These are phyloP conservation scores for Empis livida DNA, from an alignment of 2,888 invertebrate species.

Conservation along the genomic window DNA sequence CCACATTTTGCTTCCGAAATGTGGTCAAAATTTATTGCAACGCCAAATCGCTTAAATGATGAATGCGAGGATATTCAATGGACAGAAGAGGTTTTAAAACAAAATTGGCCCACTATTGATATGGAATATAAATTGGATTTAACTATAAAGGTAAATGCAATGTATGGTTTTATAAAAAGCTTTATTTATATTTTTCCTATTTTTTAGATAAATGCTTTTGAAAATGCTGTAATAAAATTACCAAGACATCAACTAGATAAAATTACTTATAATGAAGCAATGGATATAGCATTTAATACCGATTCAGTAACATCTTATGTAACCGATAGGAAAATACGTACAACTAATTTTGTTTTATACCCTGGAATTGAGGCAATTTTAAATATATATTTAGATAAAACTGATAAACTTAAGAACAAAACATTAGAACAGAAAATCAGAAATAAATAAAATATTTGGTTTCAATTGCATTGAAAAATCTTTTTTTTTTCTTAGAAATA, in stretches of 20 bases:
- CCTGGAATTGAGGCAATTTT: no score
- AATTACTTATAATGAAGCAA: slow-evolving; percentile 40
- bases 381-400: no score
- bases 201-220: slow-evolving; percentile 39
- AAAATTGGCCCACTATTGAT: slow-evolving; percentile 68
- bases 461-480: no score
- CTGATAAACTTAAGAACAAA: no score
- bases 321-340: slow-evolving; percentile 29
- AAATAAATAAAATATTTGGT: no score
- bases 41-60: slow-evolving; percentile 43
- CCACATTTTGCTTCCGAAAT: slow-evolving; percentile 87
- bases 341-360: slow-evolving; percentile 30
- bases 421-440: no score
- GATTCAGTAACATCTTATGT: slow-evolving; percentile 29
- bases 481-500: no score
- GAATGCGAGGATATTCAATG: slow-evolving; percentile 44
- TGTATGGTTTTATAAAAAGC: background rate
- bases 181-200: background rate
- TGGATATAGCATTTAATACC: slow-evolving; percentile 40
- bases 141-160: slow-evolving; percentile 42
- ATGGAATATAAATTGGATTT: slow-evolving; percentile 51
- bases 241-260: slow-evolving; percentile 39
- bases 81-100: slow-evolving; percentile 57
- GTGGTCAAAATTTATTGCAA: slow-evolving; percentile 65
- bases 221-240: slow-evolving; percentile 40